A percentile compares a stretch with the other conserved stretches of the same genome.
Conservation (phyloP, 2,797 vertebrate species). For the Oreochromis mossambicus region DNA sequence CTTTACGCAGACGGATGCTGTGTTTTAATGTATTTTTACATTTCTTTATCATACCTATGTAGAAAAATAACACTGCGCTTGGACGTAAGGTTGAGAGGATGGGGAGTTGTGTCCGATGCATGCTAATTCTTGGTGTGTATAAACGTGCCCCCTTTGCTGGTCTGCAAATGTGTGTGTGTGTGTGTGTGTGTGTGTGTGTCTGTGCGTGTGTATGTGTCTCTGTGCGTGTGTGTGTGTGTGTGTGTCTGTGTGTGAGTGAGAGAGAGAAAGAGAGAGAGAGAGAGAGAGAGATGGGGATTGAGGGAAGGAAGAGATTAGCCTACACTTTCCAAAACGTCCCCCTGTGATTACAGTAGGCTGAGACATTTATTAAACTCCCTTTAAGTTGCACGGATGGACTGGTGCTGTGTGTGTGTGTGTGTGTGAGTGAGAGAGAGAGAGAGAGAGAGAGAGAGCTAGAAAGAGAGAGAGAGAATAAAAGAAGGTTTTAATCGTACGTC, state of each 20-base stretch:
- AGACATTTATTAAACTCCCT: slow-evolving; percentile 28
- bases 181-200: background rate
- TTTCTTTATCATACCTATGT: background rate
- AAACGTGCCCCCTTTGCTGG: background rate
- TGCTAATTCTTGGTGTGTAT: slow-evolving; percentile 34
- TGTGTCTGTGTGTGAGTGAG: no score
- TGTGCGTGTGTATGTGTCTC: background rate
- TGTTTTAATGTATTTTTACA: background rate
- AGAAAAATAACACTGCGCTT: background rate
- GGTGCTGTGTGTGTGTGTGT: background rate
- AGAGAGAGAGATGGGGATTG: background rate
- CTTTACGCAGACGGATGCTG: background rate
- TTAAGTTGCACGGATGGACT: slow-evolving; percentile 9
- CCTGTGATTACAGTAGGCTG: slow-evolving; percentile 6
- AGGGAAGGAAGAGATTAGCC: background rate
- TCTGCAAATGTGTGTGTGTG: background rate
- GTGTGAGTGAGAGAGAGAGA: no score
- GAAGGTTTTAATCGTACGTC: background rate
- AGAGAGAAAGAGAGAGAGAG: background rate
- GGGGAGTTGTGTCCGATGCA: slow-evolving; percentile 25
- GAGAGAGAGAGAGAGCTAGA: no score
- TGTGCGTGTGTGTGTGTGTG: background rate
- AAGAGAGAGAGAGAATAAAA: background rate
- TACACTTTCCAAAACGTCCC: slow-evolving; percentile 19
- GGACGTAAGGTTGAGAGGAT: background rate